These are phyloP conservation scores for Lichenostomus cassidix DNA, from an alignment of 2,113 vertebrate genomes.

Conservation along the genomic window DNA sequence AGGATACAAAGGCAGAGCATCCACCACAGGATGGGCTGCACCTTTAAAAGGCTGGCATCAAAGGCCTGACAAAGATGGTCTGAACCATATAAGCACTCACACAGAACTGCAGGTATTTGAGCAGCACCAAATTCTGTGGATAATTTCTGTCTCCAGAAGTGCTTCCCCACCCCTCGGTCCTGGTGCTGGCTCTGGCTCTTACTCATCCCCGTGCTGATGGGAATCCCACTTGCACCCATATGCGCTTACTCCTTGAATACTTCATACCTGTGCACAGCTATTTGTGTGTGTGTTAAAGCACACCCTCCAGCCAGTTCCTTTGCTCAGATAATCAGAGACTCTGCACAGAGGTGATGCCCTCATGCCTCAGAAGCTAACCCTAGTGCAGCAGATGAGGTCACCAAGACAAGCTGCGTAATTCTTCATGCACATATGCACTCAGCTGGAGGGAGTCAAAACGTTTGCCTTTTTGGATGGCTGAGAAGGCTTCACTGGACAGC, in stretches of 20 bases:
- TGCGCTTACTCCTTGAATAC: neutral
- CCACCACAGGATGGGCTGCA: neutral
- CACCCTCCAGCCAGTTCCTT: neutral
- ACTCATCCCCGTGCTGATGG: rapidly evolving
- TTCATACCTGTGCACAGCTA: neutral
- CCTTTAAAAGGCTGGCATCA: neutral
- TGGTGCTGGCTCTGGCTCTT: neutral
- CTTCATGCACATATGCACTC: neutral
- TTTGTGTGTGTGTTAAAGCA: neutral
- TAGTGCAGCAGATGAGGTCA: neutral
- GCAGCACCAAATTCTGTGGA: neutral
- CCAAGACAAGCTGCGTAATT: neutral
- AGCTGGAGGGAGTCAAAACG: neutral
- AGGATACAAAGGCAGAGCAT: neutral
- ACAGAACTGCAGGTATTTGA: neutral
- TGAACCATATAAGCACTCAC: neutral
- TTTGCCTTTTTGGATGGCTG: neutral
- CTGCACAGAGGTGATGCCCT: neutral
- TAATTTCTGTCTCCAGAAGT: neutral
- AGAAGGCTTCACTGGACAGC: neutral
- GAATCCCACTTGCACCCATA: neutral
- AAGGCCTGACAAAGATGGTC: neutral
- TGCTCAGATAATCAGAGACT: neutral
- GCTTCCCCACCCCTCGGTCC: neutral
- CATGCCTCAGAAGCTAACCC: neutral